Evolutionary conservation across 2,888 invertebrate genomes (phyloP).

Genomic region (Dascillus cervinus): DNA sequence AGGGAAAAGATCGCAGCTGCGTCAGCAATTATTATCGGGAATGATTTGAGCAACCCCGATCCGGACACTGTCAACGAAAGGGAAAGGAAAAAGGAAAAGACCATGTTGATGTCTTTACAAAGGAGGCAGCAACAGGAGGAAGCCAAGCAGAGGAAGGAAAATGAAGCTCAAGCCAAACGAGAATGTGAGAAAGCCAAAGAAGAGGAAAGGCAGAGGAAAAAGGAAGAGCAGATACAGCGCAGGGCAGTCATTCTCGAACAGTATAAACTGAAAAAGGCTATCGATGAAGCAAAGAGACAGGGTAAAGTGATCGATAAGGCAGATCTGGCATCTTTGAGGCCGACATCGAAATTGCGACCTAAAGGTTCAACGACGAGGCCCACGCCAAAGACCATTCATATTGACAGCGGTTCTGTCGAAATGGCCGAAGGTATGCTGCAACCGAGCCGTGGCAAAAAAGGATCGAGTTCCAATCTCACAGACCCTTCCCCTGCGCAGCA

Average conservation of each 20-base stretch:
- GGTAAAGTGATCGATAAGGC: slow-evolving; percentile 74
- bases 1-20: slow-evolving; percentile 39
- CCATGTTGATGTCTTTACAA: slow-evolving; percentile 82
- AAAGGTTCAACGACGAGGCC: slow-evolving; percentile 63
- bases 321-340: slow-evolving; percentile 54
- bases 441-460: slow-evolving; percentile 68
- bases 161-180: slow-evolving; percentile 65
- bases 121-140: slow-evolving; percentile 88
- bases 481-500: slow-evolving; percentile 73
- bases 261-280: slow-evolving; percentile 87
- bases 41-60: slow-evolving; percentile 57
- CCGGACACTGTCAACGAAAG: slow-evolving; percentile 83
- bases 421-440: slow-evolving; percentile 69
- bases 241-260: slow-evolving; percentile 85
- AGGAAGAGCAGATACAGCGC: slow-evolving; percentile 79
- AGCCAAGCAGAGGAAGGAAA: slow-evolving; percentile 75
- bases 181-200: slow-evolving; percentile 70
- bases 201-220: slow-evolving; percentile 66
- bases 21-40: slow-evolving; percentile 59
- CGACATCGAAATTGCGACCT: slow-evolving; percentile 55
- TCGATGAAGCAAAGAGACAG: slow-evolving; percentile 84
- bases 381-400: slow-evolving; percentile 85
- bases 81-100: slow-evolving; percentile 86
- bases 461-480: slow-evolving; percentile 76
- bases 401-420: slow-evolving; percentile 72